Base-by-base conservation (phyloP, 2,797 vertebrate genomes). In the Emys orbicularis region DNA sequence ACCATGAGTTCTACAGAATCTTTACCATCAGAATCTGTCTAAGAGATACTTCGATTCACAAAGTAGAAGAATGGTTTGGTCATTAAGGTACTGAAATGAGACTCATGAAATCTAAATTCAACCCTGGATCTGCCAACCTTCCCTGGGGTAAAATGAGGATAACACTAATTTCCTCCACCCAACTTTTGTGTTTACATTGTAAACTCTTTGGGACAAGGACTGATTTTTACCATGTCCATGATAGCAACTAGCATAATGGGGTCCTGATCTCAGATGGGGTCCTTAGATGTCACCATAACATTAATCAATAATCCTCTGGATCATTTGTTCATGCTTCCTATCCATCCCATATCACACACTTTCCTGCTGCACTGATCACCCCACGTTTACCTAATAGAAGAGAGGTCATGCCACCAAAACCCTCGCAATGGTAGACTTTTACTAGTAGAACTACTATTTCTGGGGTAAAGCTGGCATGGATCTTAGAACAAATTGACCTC, bases 151-250 rank as follows among this genome's bases (percentile, higher is more conserved):
- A 52, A 12, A 6, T 47, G 65, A 65, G 29, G 4, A 29, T 15
- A 8, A 23, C n/a, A 86, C 83, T n/a, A 19, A 4, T 88, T 93
- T 65, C 19, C 56, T 86, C 92, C 7, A 8, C 18, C 8, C 25
- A 90, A 79, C 34, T 83, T 65, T 94, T 94, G n/a, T 47, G 15
- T 2, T 15, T 37, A 34, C 13, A 56, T 87, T 92, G 90, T 83
- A 52, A 10, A 7, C 1, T 86, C 79, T 76, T 3, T 3, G 1
- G 31, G 1, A 23, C 16, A n/a, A 0, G 0, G 7, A 16, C 84
- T 76, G 53, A 83, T 94, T 92, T 61, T 27, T 31, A 76, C 12
- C 86, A 5, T 3, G 13, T 34, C 59, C 59, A 57, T 3, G 11
- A 79, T 3, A 57, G 27, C 15, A 44, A 3, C 11, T 41, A 29